These are phyloP conservation scores for Eriosoma lanigerum DNA, from an alignment of 1,140 invertebrate genomes.

Conservation along the genomic window DNA sequence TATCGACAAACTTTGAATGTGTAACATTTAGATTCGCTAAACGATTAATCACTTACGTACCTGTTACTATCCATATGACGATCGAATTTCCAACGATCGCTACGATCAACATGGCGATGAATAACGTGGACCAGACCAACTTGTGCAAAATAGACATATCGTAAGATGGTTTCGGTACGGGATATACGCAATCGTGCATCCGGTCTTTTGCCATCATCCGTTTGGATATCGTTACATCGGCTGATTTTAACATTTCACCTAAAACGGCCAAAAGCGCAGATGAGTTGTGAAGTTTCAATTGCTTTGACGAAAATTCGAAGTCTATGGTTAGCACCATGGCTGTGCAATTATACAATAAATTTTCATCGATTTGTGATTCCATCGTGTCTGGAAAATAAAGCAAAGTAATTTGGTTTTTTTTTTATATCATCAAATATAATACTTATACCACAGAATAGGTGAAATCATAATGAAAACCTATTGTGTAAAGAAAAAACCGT, in stretches of 20 bases:
- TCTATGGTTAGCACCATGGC: constrained; percentile 9
- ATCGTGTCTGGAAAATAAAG: constrained; percentile 2
- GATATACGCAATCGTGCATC: constrained; percentile 57
- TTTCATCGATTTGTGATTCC: background rate
- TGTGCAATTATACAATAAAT: constrained; percentile 8
- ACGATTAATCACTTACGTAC: too few relatives aligned
- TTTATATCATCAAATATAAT: too few relatives aligned
- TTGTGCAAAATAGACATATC: constrained; percentile 66
- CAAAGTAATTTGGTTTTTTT: too few relatives aligned
- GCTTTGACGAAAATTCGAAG: background rate
- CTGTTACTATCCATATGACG: constrained; percentile 86
- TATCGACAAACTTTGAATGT: too few relatives aligned
- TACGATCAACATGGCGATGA: constrained; percentile 73
- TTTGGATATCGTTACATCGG: constrained; percentile 53
- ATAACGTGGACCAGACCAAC: constrained; percentile 68
- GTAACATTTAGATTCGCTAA: too few relatives aligned
- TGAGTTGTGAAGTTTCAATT: constrained; percentile 1
- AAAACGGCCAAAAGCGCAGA: background rate
- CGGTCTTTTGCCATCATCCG: constrained; percentile 54
- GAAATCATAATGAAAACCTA: too few relatives aligned
- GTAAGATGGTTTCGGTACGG: constrained; percentile 56
- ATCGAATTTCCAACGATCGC: constrained; percentile 81
- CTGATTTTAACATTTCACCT: background rate
- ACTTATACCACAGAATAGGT: too few relatives aligned
- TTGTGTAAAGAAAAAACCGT: too few relatives aligned